phyloP scores from a whole-genome alignment of 2,797 vertebrate species.

The Anas bernieri region DNA sequence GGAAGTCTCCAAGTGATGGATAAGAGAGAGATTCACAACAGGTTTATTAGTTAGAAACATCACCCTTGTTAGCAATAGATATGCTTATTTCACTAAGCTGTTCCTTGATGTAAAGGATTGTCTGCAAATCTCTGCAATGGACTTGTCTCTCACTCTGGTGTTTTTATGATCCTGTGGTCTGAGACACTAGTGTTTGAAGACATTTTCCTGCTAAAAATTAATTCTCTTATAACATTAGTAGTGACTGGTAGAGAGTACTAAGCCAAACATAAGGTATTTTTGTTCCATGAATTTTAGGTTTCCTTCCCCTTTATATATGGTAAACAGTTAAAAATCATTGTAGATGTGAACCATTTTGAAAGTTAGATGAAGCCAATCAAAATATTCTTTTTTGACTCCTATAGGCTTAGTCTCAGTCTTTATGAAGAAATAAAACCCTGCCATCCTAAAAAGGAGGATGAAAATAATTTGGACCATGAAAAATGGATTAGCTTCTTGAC shows the following conservation, averaged over 20 bases:
- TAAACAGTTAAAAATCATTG: not conserved
- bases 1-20: not conserved
- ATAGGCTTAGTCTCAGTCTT: not conserved
- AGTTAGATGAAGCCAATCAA: not conserved
- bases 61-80: not conserved
- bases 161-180: not conserved
- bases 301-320: not conserved
- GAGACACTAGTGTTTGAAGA: not conserved
- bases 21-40: not conserved
- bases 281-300: not conserved
- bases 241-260: not conserved
- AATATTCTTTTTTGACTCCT: not conserved
- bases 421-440: not conserved
- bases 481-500: not conserved
- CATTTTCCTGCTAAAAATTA: too few relatives aligned
- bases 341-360: not conserved
- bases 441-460: not conserved
- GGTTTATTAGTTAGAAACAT: not conserved
- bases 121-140: not conserved
- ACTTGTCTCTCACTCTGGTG: not conserved
- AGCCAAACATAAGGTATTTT: not conserved
- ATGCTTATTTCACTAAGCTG: not conserved
- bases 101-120: not conserved
- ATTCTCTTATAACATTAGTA: not conserved
- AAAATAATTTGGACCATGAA: not conserved